Percentiles rank a stretch among this genome's conserved stretches.
phyloP scores from a whole-genome alignment of 2,797 vertebrate species.

The Notamacropus eugenii region DNA sequence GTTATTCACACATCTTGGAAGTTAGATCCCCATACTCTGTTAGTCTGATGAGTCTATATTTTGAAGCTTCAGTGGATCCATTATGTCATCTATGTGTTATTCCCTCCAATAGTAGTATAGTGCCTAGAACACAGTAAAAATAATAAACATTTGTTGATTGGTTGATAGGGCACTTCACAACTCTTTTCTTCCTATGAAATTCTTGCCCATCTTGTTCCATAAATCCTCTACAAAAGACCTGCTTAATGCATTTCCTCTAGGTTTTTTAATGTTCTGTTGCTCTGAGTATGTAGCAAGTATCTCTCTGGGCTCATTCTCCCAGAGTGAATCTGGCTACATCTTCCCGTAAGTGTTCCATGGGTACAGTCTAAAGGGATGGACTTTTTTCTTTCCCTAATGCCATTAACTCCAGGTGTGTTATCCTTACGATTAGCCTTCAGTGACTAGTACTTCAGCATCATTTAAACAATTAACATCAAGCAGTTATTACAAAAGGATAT shows the following conservation, averaged over 20 bases:
- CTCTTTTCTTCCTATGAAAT: background rate
- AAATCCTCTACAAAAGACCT: background rate
- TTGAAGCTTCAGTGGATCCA: background rate
- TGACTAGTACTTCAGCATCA: background rate
- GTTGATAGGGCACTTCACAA: background rate
- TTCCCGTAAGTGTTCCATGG: background rate
- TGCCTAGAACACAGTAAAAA: background rate
- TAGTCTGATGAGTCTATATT: background rate
- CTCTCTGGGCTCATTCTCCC: background rate
- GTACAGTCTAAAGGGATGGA: background rate
- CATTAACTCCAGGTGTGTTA: background rate
- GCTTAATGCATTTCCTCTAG: constrained; percentile 7
- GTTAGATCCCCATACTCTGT: background rate
- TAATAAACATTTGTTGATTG: background rate
- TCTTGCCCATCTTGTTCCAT: background rate
- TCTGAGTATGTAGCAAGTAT: background rate
- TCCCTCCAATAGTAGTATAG: background rate
- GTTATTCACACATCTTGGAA: background rate
- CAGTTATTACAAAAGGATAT: background rate
- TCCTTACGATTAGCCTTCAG: background rate
- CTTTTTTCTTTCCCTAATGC: background rate
- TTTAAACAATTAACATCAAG: background rate
- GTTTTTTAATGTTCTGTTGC: background rate
- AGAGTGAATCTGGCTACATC: background rate
- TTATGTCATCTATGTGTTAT: background rate